These are phyloP conservation scores for Lucilia cuprina DNA, from an alignment of 1,140 invertebrate genomes.

Conservation along the genomic window DNA sequence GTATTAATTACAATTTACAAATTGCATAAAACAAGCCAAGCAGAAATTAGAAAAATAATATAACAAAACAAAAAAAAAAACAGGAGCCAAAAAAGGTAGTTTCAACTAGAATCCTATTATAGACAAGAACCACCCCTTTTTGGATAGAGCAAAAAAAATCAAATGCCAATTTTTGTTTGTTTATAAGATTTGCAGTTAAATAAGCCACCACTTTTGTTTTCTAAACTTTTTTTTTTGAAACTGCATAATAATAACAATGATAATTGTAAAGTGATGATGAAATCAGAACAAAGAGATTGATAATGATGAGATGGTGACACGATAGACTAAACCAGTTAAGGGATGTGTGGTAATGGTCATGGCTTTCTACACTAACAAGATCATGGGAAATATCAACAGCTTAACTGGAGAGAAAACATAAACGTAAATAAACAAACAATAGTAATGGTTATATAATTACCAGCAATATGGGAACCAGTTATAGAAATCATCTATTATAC, in stretches of 20 bases:
- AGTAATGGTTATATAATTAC: background rate
- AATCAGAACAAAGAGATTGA: too few relatives aligned
- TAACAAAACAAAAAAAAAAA: background rate
- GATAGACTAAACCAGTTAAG: background rate
- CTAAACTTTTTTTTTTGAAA: background rate
- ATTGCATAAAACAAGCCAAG: slow-evolving; percentile 10
- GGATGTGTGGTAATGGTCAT: background rate
- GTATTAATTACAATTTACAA: slow-evolving; percentile 18
- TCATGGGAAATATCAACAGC: slow-evolving; percentile 10
- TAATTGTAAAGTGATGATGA: background rate
- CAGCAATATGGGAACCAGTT: background rate
- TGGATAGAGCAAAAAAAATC: background rate
- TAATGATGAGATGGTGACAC: too few relatives aligned
- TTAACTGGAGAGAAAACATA: background rate
- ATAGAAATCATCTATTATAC: background rate
- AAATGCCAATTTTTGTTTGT: background rate
- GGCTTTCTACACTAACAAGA: background rate
- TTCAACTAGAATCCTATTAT: background rate
- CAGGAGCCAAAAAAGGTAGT: background rate
- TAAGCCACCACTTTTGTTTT: background rate
- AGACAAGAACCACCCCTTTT: background rate
- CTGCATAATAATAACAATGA: background rate
- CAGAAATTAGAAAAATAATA: background rate
- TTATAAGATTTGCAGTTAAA: background rate
- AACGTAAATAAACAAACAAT: background rate